Evolutionary conservation across 2,797 vertebrate species (phyloP).

Genomic region (Sparidentex hasta): DNA sequence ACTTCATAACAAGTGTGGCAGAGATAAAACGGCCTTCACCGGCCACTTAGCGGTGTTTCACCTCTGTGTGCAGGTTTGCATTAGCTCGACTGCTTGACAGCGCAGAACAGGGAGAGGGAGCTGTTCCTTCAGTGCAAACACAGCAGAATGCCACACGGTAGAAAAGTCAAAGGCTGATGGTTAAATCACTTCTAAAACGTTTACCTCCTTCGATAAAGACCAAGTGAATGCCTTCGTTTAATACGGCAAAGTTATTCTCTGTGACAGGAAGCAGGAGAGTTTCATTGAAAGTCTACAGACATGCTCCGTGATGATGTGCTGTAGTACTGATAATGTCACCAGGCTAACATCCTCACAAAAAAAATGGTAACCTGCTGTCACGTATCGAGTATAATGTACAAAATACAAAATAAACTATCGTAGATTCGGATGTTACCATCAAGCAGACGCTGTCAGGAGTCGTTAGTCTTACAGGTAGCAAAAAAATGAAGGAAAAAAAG

Average conservation of each 20-base stretch:
- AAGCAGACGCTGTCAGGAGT: too few species aligned
- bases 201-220: neutral
- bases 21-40: neutral
- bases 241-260: neutral
- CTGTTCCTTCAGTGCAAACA: slow-evolving; percentile 1
- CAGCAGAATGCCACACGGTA: neutral
- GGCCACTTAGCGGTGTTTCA: neutral
- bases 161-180: neutral
- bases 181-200: neutral
- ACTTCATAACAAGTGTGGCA: slow-evolving; percentile 1
- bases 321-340: neutral
- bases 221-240: neutral
- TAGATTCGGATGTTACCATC: too few species aligned
- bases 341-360: neutral
- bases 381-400: too few species aligned
- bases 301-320: neutral
- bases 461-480: neutral
- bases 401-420: too few species aligned
- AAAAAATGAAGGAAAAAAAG: neutral
- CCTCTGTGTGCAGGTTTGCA: neutral
- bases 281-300: neutral
- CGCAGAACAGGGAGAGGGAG: neutral
- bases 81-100: neutral
- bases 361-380: neutral
- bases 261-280: neutral